These are phyloP conservation scores for Apodemus agrarius DNA, from an alignment of 2,797 vertebrate genomes.

Conservation along the genomic window DNA sequence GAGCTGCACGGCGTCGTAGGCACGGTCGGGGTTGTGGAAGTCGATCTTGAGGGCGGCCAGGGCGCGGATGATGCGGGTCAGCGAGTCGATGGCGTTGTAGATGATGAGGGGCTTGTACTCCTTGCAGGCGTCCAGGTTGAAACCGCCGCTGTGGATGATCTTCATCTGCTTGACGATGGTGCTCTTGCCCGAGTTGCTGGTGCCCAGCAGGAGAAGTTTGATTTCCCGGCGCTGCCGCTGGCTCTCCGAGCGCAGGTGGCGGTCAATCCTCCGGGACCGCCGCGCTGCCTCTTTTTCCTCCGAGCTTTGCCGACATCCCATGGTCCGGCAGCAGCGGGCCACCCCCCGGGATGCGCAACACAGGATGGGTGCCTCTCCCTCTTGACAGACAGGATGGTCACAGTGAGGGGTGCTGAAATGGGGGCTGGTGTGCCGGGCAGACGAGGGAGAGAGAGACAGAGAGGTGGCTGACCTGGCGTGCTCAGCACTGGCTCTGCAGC, in stretches of 20 bases:
- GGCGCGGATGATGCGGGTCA: constrained; percentile 98
- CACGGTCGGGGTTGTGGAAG: constrained; percentile 97
- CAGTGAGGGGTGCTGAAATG: background rate
- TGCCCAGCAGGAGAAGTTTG: constrained; percentile 97
- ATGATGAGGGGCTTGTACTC: constrained; percentile 99
- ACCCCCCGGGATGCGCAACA: constrained; percentile 15
- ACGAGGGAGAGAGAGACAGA: background rate
- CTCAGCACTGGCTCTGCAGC: constrained; percentile 75
- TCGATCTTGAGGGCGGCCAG: constrained; percentile 97
- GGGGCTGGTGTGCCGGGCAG: constrained; percentile 10
- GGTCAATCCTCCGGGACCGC: constrained; percentile 98
- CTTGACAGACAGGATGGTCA: background rate
- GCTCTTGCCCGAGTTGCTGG: constrained; percentile 99
- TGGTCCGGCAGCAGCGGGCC: constrained; percentile 90
- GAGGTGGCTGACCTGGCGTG: background rate
- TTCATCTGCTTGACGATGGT: constrained; percentile 99
- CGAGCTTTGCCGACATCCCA: constrained; percentile 99
- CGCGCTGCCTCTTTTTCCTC: constrained; percentile 99
- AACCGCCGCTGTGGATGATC: constrained; percentile 99
- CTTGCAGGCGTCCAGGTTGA: constrained; percentile 98
- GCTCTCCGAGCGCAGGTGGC: constrained; percentile 99
- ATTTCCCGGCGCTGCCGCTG: constrained; percentile 98
- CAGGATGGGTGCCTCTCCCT: constrained; percentile 68
- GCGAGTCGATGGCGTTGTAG: constrained; percentile 99
- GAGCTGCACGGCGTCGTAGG: constrained; percentile 98